A percentile compares a stretch with the other conserved stretches of the same genome.
Conservation (phyloP, 1,140 invertebrate species). For the Drosophila grimshawi region DNA sequence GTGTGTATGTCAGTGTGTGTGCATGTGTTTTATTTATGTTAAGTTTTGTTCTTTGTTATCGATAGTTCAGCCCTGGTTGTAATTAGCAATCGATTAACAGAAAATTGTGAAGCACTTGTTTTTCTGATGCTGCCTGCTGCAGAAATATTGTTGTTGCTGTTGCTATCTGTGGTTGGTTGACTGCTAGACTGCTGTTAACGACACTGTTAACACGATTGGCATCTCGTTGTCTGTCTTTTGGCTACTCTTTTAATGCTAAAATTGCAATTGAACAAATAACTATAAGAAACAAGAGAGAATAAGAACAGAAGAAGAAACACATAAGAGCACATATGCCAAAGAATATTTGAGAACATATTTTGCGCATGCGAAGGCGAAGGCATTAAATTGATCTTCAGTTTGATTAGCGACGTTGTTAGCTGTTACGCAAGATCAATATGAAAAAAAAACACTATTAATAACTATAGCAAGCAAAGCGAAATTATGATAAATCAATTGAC, state of each 20-base stretch:
- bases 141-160: background rate
- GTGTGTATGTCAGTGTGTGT: background rate
- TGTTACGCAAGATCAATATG: no score
- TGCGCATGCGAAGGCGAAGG: no score
- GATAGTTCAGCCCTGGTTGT: conserved; percentile 48
- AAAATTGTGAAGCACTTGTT: background rate
- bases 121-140: background rate
- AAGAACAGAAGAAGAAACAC: background rate
- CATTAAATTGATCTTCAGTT: no score
- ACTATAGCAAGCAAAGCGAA: no score
- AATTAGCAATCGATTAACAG: conserved; percentile 48
- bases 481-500: no score
- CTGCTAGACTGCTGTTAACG: background rate
- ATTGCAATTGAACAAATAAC: conserved; percentile 7
- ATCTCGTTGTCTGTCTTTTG: background rate
- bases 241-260: conserved; percentile 3
- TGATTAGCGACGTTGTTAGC: no score
- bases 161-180: no score
- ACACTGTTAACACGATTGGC: background rate
- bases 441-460: no score
- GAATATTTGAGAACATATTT: background rate
- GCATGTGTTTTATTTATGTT: conserved; percentile 9
- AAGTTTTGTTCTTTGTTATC: conserved; percentile 28
- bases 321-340: background rate
- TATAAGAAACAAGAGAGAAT: background rate